phyloP scores from a whole-genome alignment of 2,797 vertebrate species.

The Scyliorhinus canicula region DNA sequence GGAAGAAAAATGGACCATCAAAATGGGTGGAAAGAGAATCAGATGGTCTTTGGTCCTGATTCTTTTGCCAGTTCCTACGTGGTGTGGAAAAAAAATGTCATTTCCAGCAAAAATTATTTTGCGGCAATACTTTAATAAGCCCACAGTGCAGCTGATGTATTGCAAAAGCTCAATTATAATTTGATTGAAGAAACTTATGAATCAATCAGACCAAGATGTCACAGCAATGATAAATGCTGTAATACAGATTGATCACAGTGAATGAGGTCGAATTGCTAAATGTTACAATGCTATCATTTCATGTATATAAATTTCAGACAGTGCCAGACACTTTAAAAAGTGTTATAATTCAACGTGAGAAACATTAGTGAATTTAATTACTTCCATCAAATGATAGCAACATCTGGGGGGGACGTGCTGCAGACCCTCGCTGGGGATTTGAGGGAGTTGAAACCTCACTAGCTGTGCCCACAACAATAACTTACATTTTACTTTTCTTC shows the following conservation, averaged over 20 bases:
- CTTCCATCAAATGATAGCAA: neutral
- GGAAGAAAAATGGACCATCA: neutral
- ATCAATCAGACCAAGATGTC: neutral
- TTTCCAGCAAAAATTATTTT: neutral
- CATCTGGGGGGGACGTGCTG: neutral
- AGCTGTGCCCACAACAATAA: too few species aligned
- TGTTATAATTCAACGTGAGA: neutral
- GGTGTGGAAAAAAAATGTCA: neutral
- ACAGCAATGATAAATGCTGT: neutral
- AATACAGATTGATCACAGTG: slow-evolving; percentile 8
- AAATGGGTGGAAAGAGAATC: neutral
- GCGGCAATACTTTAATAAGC: neutral
- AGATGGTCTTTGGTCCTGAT: neutral
- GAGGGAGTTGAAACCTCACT: neutral
- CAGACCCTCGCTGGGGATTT: neutral
- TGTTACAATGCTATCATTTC: neutral
- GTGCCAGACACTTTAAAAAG: neutral
- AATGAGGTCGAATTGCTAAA: neutral
- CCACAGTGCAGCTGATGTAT: slow-evolving; percentile 4
- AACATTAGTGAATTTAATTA: neutral
- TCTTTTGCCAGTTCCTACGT: neutral
- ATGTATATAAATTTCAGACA: neutral
- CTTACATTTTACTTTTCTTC: neutral
- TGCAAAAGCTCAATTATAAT: slow-evolving; percentile 24
- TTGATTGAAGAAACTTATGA: slow-evolving; percentile 16